Base-by-base conservation (phyloP, 2,888 invertebrate genomes). In the Polyommatus icarus region DNA sequence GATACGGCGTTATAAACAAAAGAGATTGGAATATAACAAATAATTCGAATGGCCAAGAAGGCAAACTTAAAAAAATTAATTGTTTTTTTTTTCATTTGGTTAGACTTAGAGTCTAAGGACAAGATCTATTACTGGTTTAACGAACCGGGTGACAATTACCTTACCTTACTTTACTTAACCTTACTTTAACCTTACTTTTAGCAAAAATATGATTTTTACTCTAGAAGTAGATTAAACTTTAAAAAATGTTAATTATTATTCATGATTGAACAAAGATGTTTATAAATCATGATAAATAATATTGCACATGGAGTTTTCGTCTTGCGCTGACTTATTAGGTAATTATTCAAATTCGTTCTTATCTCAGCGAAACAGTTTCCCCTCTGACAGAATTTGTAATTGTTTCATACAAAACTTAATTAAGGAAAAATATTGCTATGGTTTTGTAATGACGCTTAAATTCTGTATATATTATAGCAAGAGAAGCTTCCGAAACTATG, bases 271-370 rank as follows among this genome's bases (percentile, higher is more conserved):
- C 24, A 67, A 67, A 29, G 29, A 29, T 32, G 29, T 67, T 61
- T 61, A 67, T 67, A 67, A 67, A 32, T 18, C 29, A 67, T 32
- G 67, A 67, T 67, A 67, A 29, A 67, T 67, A 15, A 67, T 18
- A 67, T 18, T 67, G 29, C 67, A 67, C 67, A 67, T 67, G 67
- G 29, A 67, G 67, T 67, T 67, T 67, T 67, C 67, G 90, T 91
- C 91, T 90, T 91, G 85, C 79, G 84, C 86, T 88, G 87, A 86
- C 87, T 88, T 87, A 86, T 85, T 85, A 82, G 80, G 87, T 91
- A 92, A 92, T 92, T 92, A 92, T 92, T 92, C 91, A 92, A 92
- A 92, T 92, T 88, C 85, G 83, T 81, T 83, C 90, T 92, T 92
- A 92, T 92, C 92, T 86, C 87, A 82, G 85, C 83, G 86, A 80